These are phyloP conservation scores for Corapipo altera DNA, from an alignment of 2,113 vertebrate species.

Conservation along the genomic window DNA sequence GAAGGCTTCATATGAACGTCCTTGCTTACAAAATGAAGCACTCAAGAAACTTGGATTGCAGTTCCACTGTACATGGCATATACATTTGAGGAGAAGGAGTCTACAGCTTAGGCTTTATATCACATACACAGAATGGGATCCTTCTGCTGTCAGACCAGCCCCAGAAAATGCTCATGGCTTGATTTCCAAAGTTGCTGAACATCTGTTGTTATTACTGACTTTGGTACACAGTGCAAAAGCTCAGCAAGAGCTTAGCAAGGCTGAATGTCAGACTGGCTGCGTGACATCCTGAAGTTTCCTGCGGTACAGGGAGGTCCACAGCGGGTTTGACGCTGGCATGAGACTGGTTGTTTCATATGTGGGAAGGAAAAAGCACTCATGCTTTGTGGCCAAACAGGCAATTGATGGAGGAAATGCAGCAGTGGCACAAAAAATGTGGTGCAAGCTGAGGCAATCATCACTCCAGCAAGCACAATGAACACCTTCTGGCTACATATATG, in stretches of 20 bases:
- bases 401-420: slow-evolving; percentile 44
- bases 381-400: slow-evolving; percentile 28
- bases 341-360: background rate
- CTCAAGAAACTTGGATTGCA: background rate
- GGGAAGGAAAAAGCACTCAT: background rate
- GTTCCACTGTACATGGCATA: background rate
- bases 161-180: background rate
- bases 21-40: background rate
- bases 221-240: background rate
- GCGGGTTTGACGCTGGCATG: background rate
- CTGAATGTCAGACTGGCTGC: background rate
- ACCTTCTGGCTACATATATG: slow-evolving; percentile 67
- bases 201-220: slow-evolving; percentile 31
- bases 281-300: slow-evolving; percentile 21
- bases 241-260: background rate
- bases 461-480: slow-evolving; percentile 61
- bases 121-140: background rate
- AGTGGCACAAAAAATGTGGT: slow-evolving; percentile 60
- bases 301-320: background rate
- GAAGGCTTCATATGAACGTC: background rate
- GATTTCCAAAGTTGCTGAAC: slow-evolving; percentile 16
- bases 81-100: background rate
- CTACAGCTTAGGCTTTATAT: background rate
- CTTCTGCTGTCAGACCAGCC: background rate
- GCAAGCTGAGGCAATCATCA: slow-evolving; percentile 69